phyloP scores from a whole-genome alignment of 2,113 vertebrate species.

The Phrynocephalus versicolor region DNA sequence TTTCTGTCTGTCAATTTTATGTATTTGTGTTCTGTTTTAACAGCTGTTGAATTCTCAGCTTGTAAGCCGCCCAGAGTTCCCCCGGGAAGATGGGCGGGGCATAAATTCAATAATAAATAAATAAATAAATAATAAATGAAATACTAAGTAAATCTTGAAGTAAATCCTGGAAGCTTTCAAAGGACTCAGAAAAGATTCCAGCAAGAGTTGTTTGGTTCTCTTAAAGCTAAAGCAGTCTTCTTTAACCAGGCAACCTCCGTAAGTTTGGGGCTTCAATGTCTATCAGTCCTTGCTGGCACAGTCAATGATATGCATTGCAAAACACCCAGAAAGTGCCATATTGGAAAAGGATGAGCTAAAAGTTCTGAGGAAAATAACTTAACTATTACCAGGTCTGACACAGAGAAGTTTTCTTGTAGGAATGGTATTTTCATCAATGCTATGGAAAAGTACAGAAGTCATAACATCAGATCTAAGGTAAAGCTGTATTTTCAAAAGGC shows the following conservation, averaged over 20 bases:
- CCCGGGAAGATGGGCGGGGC: no score
- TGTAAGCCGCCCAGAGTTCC: no score
- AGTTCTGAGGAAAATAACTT: background rate
- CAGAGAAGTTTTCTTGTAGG: no score
- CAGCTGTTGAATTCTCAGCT: no score
- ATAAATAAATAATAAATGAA: background rate
- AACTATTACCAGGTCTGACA: background rate
- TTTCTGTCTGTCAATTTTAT: no score
- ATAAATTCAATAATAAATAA: no score
- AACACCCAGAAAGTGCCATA: no score
- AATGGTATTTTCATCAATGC: background rate
- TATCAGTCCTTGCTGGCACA: background rate
- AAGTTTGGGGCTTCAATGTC: background rate
- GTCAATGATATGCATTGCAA: background rate
- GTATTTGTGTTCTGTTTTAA: no score
- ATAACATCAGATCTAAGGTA: background rate
- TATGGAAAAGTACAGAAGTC: background rate
- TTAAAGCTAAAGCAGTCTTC: background rate
- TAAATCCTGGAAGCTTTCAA: background rate
- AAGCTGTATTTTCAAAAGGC: slow-evolving; percentile 7
- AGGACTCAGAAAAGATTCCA: background rate
- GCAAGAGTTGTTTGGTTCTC: background rate
- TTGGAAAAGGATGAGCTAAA: no score
- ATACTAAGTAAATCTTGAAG: background rate
- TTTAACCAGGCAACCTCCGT: no score